phyloP scores from a whole-genome alignment of 53 echinoderm and acorn worm genomes.

The Hippasteria phrygiana region DNA sequence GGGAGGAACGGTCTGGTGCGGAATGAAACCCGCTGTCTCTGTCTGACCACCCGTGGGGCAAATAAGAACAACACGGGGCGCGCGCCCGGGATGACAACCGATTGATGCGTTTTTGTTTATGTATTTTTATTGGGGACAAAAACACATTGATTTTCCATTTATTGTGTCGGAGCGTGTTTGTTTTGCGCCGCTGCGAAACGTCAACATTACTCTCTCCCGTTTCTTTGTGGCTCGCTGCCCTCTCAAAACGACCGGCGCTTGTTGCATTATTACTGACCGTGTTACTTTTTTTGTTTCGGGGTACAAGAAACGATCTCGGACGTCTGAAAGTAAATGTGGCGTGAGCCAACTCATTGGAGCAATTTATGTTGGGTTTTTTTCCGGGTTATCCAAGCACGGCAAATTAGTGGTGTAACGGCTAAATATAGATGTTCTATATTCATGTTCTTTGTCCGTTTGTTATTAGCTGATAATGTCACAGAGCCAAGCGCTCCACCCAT shows the following conservation, averaged over 20 bases:
- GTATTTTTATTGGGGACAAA: conserved; percentile 41
- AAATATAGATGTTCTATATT: too few relatives aligned
- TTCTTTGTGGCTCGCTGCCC: neutral
- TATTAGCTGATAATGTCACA: too few relatives aligned
- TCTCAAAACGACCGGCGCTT: neutral
- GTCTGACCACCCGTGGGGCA: neutral
- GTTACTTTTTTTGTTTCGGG: neutral
- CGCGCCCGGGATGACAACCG: neutral
- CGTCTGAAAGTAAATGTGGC: conserved; percentile 31
- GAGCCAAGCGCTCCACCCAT: too few relatives aligned
- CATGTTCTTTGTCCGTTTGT: too few relatives aligned
- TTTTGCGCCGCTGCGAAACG: conserved; percentile 28
- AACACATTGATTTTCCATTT: conserved; percentile 36
- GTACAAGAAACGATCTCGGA: neutral
- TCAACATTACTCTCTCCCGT: conserved; percentile 29
- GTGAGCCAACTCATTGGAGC: conserved; percentile 5
- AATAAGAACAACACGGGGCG: conserved; percentile 4
- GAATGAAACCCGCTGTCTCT: neutral
- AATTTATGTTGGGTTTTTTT: neutral
- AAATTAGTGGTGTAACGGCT: neutral
- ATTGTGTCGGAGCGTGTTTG: conserved; percentile 38
- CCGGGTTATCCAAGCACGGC: neutral
- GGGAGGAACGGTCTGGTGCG: neutral
- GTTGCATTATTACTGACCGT: conserved; percentile 26
- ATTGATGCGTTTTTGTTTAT: conserved; percentile 27